A percentile compares a stretch with the other conserved stretches of the same genome.
These are phyloP conservation scores for Lymantria monacha DNA, from an alignment of 2,888 invertebrate genomes.

Conservation along the genomic window DNA sequence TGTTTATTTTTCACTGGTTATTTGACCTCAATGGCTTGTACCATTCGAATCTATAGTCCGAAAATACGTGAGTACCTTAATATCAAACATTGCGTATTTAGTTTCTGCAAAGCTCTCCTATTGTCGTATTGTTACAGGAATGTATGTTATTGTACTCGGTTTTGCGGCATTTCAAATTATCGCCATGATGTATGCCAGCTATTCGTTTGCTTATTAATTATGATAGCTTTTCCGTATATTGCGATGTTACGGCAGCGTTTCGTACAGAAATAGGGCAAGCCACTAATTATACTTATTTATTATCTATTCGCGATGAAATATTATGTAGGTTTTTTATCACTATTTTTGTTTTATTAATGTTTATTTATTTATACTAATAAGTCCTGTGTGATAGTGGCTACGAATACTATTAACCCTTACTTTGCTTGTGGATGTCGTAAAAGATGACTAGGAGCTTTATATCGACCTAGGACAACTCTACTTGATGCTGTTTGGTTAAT, in stretches of 20 bases:
- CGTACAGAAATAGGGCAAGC: conserved; percentile 4
- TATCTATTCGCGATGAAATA: background rate
- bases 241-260: conserved; percentile 5
- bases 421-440: no score
- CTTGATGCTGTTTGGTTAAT: no score
- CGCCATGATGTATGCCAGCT: conserved; percentile 26
- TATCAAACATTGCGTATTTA: conserved; percentile 30
- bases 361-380: no score
- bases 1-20: no score
- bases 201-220: conserved; percentile 15
- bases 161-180: conserved; percentile 36
- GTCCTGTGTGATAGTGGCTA: no score
- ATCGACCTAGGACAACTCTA: no score
- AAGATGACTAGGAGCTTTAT: no score
- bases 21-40: no score
- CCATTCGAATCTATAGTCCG: no score
- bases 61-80: conserved; percentile 5
- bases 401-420: no score
- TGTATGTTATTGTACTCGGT: conserved; percentile 28
- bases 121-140: conserved; percentile 30
- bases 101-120: conserved; percentile 23
- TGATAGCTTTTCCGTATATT: conserved; percentile 7
- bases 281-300: background rate
- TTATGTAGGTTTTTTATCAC: background rate
- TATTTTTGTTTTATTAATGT: background rate